Evolutionary conservation across 2,113 vertebrate genomes (phyloP), one percentile per base, ranked within the genome.

Genomic region (Lonchura striata): DNA sequence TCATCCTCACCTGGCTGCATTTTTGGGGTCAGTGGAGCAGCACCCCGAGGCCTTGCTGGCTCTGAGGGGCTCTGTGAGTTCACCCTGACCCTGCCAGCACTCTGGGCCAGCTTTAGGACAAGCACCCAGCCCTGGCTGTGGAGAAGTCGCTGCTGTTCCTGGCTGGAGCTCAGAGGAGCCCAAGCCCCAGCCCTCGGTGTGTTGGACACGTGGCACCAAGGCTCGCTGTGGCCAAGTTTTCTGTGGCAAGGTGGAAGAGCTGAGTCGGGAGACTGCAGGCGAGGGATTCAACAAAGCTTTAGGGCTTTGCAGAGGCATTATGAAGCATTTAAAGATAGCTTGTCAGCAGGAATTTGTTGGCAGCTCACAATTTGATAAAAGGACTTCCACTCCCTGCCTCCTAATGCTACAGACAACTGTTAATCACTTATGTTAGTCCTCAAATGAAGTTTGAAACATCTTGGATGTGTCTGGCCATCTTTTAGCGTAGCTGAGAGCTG

Each of bases 361-460:
- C 95, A 96, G 92, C 88, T 93, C 78, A 52, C 69, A 15, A 91
- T 95, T 95, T 78, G 95, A 95, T 95, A 95, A 93, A 97, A 95
- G 92, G 92, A 93, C 92, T 95, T 95, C 88, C 69, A 92, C 88
- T 95, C 86, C 74, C 91, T 94, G 86, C 94, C 86, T 94, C 66
- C 79, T 70, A 94, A 93, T 83, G 82, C 92, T 97, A 71, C 79
- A 94, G 92, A 92, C 96, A 96, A 93, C 95, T 94, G 86, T 91
- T 96, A 92, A 94, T 96, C 92, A 78, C 96, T 97, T 94, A 88
- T 86, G 90, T 86, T 94, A 95, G 95, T 97, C 77, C 95, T 94
- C 95, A 96, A 88, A 86, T 75, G 91, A 83, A 92, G 95, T 95
- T 95, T 94, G 94, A 96, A 95, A 88, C 76, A 70, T 97, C 94